Evolutionary conservation across 2,888 invertebrate genomes (phyloP).

Genomic region (Petrophora chlorosata): DNA sequence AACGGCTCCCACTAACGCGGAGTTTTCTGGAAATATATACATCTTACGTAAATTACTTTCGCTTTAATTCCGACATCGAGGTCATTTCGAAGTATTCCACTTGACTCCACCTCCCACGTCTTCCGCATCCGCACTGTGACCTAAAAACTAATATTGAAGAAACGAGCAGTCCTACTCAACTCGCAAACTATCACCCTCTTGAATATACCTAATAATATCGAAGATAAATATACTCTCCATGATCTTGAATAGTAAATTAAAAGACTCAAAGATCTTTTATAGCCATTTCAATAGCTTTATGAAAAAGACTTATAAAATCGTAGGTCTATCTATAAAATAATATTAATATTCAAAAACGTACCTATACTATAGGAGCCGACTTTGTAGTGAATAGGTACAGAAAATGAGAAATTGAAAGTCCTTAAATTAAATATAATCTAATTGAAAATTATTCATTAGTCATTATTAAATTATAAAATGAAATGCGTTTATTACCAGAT

Average conservation of each 20-base stretch:
- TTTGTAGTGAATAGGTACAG: too few relatives aligned
- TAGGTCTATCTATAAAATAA: too few relatives aligned
- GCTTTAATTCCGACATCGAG: conserved; percentile 10
- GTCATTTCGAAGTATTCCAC: conserved; percentile 9
- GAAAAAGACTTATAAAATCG: too few relatives aligned
- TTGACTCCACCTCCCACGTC: background rate
- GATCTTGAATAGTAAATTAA: conserved; percentile 19
- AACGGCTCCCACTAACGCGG: background rate
- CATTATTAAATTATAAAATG: too few relatives aligned
- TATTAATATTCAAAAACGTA: too few relatives aligned
- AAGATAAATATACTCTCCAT: conserved; percentile 11
- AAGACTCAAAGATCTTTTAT: too few relatives aligned
- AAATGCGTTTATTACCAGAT: too few relatives aligned
- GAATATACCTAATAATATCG: conserved; percentile 17
- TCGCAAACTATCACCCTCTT: conserved; percentile 36
- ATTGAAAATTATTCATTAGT: too few relatives aligned
- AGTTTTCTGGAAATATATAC: conserved; percentile 1
- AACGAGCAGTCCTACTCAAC: conserved; percentile 39
- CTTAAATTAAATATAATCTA: too few relatives aligned
- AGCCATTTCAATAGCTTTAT: too few relatives aligned
- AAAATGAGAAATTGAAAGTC: too few relatives aligned
- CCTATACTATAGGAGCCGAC: too few relatives aligned
- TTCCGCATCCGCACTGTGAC: conserved; percentile 27
- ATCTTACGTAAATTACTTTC: conserved; percentile 1
- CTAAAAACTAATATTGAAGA: conserved; percentile 36